Percentiles rank a stretch among this genome's conserved stretches.
These are phyloP conservation scores for Calosoma granatense DNA, from an alignment of 1,140 invertebrate species.

Conservation along the genomic window DNA sequence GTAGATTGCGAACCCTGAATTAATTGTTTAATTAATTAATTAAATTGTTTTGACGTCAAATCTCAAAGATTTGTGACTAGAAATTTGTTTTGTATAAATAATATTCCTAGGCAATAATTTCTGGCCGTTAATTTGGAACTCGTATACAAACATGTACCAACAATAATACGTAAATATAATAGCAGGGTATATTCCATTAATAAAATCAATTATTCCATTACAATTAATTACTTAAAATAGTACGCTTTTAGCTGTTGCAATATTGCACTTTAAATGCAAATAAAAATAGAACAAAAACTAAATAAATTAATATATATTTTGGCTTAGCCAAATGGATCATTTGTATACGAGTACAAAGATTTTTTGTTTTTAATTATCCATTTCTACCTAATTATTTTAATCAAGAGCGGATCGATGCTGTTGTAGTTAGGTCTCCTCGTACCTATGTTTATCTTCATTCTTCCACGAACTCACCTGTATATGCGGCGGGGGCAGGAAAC, in stretches of 20 bases:
- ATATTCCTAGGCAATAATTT: neutral
- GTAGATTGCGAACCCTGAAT: too few species aligned
- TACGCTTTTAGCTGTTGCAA: neutral
- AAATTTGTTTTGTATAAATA: neutral
- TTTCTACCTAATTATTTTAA: neutral
- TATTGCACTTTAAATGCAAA: neutral
- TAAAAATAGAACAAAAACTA: neutral
- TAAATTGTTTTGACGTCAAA: neutral
- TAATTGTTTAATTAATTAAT: neutral
- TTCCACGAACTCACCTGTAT: constrained; percentile 81
- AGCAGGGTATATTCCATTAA: too few species aligned
- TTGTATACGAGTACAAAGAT: constrained; percentile 2
- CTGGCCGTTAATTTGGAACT: too few species aligned
- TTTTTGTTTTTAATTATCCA: neutral
- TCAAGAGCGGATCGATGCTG: too few species aligned
- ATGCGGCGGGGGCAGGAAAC: constrained; percentile 72
- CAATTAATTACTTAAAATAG: too few species aligned
- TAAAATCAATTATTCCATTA: too few species aligned
- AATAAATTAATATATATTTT: neutral
- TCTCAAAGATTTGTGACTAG: constrained; percentile 1
- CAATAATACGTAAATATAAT: too few species aligned
- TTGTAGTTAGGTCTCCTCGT: constrained; percentile 29
- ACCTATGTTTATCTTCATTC: constrained; percentile 69
- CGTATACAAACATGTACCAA: too few species aligned
- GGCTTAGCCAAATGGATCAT: neutral